Base-by-base conservation (phyloP, 2,113 vertebrate genomes). In the Strigops habroptila region DNA sequence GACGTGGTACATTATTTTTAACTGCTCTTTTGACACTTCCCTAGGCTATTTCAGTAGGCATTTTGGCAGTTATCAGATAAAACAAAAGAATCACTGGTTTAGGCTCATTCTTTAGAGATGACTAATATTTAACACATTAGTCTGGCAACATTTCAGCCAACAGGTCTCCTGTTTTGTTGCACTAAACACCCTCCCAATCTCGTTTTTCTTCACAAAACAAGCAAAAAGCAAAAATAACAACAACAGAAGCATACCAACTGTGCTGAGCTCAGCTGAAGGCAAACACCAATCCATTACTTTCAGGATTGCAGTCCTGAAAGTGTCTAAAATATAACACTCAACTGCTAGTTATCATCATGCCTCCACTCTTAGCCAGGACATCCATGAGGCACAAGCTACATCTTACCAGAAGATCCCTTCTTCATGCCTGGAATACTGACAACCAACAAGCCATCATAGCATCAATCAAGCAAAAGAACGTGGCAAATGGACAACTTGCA, bases 111-210 rank as follows among this genome's bases (percentile, higher is more conserved):
- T 93, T 93, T 65, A 73, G 52, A 64, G 44, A 79, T 69, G 8
- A 91, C 44, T 87, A 90, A 37, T 82, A 80, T 49, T 91, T 82
- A 88, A 79, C 19, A 82, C 24, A 46, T 68, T 76, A 33, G 70
- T 87, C 82, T 87, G 70, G 43, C 55, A 88, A 65, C 37, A 75
- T 93, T 91, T 90, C 83, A 93, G 39, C 44, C 62, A 91, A 77
- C 33, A 65, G 59, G 27, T 90, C 57, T 55, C 35, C 52, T 68
- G 11, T 33, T 76, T 86, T 41, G 15, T 77, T 77, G 49, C 44
- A 73, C 53, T 80, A 30, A 39, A 41, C 62, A 13, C 9, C 37
- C 18, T 23, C 15, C 9, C 19, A 27, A 49, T 59, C 57, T 82
- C 37, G 3, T 18, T 82, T 82, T 68, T 37, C 39, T 91, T 77